Percentiles rank a stretch among this genome's conserved stretches.
phyloP scores from a whole-genome alignment of 2,888 invertebrate species.

The Dolichomitus sp. region DNA sequence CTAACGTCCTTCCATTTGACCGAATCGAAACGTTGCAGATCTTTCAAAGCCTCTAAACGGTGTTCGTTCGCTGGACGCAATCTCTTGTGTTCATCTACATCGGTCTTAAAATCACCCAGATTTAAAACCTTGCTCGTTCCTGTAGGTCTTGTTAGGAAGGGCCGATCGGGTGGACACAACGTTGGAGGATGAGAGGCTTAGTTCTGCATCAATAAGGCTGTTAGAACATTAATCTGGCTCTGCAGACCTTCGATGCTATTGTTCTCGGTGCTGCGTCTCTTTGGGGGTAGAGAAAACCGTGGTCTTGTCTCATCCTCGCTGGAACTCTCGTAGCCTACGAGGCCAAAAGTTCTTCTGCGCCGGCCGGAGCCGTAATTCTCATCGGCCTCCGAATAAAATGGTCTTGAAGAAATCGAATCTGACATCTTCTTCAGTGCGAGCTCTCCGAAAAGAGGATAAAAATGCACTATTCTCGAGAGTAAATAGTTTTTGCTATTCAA shows the following conservation, averaged over 20 bases:
- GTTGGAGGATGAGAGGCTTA: background rate
- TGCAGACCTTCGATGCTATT: background rate
- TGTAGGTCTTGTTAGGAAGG: background rate
- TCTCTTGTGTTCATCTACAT: constrained; percentile 36
- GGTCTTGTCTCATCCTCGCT: background rate
- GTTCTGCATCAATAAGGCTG: constrained; percentile 22
- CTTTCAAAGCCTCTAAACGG: constrained; percentile 17
- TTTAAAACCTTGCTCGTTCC: background rate
- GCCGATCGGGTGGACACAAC: background rate
- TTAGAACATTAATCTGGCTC: constrained; percentile 14
- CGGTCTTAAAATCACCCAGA: constrained; percentile 15
- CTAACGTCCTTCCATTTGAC: constrained; percentile 64
- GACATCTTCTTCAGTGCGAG: constrained; percentile 4
- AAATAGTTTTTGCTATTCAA: constrained; percentile 8
- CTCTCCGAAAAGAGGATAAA: background rate
- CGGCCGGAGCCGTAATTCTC: background rate
- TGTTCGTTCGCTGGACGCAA: constrained; percentile 15
- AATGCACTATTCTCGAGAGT: background rate
- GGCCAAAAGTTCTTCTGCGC: background rate
- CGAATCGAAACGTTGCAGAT: constrained; percentile 55
- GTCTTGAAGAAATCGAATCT: background rate
- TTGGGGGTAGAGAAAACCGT: background rate
- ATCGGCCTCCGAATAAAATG: background rate
- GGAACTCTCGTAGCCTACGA: background rate
- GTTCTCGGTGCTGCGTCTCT: background rate